These are phyloP conservation scores for Lepus americanus DNA, from an alignment of 2,113 vertebrate species.

Conservation along the genomic window DNA sequence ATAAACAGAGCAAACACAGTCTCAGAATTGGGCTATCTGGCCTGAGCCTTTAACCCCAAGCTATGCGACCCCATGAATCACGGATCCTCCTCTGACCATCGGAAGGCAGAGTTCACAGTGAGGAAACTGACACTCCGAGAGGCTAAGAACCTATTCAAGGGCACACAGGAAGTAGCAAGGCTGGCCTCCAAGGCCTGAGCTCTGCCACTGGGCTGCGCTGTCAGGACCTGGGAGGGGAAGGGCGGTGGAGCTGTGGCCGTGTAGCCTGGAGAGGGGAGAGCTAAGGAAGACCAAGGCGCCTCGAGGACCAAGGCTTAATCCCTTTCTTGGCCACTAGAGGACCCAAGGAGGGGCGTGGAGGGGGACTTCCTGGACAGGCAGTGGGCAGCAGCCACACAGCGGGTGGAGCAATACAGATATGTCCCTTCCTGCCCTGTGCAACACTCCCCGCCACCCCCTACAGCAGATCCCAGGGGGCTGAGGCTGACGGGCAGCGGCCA, in stretches of 20 bases:
- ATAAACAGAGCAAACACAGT: neutral
- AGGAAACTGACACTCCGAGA: constrained; percentile 38
- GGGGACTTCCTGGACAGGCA: neutral
- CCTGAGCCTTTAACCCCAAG: neutral
- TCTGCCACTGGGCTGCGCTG: neutral
- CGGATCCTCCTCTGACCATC: neutral
- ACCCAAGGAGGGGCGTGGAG: accelerated
- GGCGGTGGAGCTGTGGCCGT: neutral
- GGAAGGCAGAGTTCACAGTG: neutral
- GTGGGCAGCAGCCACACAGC: neutral
- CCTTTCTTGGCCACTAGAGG: neutral
- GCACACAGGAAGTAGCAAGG: neutral
- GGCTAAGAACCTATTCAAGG: neutral
- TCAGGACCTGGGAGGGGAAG: neutral
- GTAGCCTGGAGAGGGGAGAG: neutral
- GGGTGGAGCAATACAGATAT: neutral
- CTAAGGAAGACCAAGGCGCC: neutral
- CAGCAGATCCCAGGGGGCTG: neutral
- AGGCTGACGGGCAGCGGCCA: neutral
- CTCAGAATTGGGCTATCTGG: accelerated
- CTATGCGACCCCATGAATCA: neutral
- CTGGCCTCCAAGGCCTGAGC: neutral
- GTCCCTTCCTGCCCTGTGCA: neutral
- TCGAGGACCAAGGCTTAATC: neutral
- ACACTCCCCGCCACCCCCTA: neutral